Evolutionary conservation across 2,888 invertebrate genomes (phyloP).

Genomic region (Heterodera filipjevi): DNA sequence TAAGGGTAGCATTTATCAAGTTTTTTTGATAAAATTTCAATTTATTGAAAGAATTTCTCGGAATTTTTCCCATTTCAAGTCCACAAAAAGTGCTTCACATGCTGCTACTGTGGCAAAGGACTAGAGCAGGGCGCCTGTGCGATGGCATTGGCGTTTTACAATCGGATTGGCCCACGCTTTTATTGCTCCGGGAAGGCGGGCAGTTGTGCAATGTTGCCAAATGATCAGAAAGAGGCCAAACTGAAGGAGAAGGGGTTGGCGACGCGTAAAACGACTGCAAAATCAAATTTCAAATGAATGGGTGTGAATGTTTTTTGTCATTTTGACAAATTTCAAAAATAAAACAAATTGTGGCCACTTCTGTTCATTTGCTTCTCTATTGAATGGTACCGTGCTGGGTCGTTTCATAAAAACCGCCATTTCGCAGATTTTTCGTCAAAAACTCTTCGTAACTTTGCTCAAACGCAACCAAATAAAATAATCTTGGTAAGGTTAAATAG

Average conservation of each 20-base stretch:
- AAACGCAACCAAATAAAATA: too few species aligned
- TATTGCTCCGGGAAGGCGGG: slow-evolving; percentile 20
- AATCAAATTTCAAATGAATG: slow-evolving; percentile 3
- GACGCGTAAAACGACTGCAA: slow-evolving; percentile 12
- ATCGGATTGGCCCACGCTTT: slow-evolving; percentile 15
- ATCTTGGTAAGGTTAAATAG: too few species aligned
- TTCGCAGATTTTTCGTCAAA: too few species aligned
- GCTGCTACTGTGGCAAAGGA: slow-evolving; percentile 14
- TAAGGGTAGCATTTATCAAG: too few species aligned
- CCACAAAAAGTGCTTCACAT: slow-evolving; percentile 20
- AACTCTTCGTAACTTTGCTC: too few species aligned
- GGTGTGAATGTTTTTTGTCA: too few species aligned
- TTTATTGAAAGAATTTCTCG: not conserved
- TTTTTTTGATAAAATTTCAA: not conserved
- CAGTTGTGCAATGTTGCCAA: slow-evolving; percentile 17
- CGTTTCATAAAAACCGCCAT: too few species aligned
- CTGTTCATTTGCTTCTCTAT: too few species aligned
- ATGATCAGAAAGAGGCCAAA: slow-evolving; percentile 22
- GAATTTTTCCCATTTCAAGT: not conserved
- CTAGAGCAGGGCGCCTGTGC: slow-evolving; percentile 15
- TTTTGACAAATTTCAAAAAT: too few species aligned
- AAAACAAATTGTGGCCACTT: too few species aligned
- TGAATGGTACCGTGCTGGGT: too few species aligned
- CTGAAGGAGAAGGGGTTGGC: slow-evolving; percentile 25
- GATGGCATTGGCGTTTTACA: slow-evolving; percentile 15